A percentile compares a stretch with the other conserved stretches of the same genome.
Evolutionary conservation across 2,888 invertebrate genomes (phyloP).

Genomic region (Atethmia centrago): DNA sequence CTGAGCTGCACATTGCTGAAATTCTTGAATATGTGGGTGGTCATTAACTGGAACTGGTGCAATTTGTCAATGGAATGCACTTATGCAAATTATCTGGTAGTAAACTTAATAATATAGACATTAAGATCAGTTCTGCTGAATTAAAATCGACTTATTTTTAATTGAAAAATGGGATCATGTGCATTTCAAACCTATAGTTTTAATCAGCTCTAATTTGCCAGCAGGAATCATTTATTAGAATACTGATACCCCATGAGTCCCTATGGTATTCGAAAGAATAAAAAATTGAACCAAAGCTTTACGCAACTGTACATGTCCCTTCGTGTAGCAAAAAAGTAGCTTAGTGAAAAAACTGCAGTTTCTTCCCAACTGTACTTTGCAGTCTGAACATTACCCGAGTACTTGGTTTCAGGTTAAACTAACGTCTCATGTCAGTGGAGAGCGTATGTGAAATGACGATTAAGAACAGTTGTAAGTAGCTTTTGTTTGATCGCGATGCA

Average conservation of each 20-base stretch:
- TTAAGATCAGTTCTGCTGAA: background rate
- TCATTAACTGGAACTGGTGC: slow-evolving; percentile 51
- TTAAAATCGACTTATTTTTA: background rate
- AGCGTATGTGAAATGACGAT: slow-evolving; percentile 90
- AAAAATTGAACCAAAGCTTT: background rate
- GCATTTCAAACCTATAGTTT: background rate
- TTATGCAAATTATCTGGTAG: slow-evolving; percentile 34
- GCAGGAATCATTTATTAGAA: too few species aligned
- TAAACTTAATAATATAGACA: background rate
- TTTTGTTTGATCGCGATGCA: slow-evolving; percentile 85
- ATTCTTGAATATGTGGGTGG: slow-evolving; percentile 63
- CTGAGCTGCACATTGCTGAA: slow-evolving; percentile 47
- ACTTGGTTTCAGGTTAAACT: slow-evolving; percentile 79
- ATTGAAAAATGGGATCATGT: background rate
- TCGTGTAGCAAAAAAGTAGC: slow-evolving; percentile 10
- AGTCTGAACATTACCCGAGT: slow-evolving; percentile 54
- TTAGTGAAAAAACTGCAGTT: slow-evolving; percentile 29
- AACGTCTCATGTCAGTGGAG: slow-evolving; percentile 82
- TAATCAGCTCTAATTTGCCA: background rate
- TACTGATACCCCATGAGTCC: background rate
- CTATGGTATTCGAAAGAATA: background rate
- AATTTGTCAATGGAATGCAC: slow-evolving; percentile 45
- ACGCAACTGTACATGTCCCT: slow-evolving; percentile 31
- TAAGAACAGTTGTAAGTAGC: slow-evolving; percentile 90
- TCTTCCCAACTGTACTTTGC: slow-evolving; percentile 58